Base-by-base conservation (phyloP, 2,797 vertebrate genomes). In the Sylvilagus floridanus region DNA sequence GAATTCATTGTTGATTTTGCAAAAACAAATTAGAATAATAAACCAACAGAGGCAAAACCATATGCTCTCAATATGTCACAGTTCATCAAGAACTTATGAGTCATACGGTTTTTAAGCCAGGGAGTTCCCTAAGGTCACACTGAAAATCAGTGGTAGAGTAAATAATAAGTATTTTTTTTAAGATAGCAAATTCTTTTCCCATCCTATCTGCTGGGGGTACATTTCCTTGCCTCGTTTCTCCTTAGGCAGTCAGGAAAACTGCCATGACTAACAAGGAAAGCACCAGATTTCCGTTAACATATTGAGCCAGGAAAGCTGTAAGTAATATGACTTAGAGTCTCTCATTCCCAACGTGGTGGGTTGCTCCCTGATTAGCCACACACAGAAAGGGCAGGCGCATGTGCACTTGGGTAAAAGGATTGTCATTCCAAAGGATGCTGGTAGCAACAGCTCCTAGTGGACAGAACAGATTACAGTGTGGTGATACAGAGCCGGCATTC, bases 21-120 rank as follows among this genome's bases (percentile, higher is more conserved):
- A n/a, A 54, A 86, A 94, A 50, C 0, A 2, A 95, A 89, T 37
- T 83, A 71, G 37, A 94, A 85, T 76, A 83, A 79, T 62, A 83
- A 73, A 71, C 28, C 5, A 10, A 83, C 24, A 72, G 28, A 88
- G 12, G 4, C 82, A 72, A 88, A 65, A 50, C 16, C 37, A 37
- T 75, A 52, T 37, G 12, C 47, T 91, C 72, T 94, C 47, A 81
- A 42, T 37, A 52, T 84, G 75, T 90, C 69, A 93, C 19, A 63
- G 21, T 75, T 16, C 42, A 72, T 11, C 78, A 57, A 84, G 90
- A 97, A 93, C 65, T 95, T 82, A 47, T 85, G 82, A 95, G 50
- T 93, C 94, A 93, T 14, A 35, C 52, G 79, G 37, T 68, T 84
- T 72, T 87, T 19, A 93, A 97, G 93, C 85, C 90, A 97, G 83